Conservation (phyloP, 64 coral and sea anemone genomes). For the Hydrozoanthus tunicans region DNA sequence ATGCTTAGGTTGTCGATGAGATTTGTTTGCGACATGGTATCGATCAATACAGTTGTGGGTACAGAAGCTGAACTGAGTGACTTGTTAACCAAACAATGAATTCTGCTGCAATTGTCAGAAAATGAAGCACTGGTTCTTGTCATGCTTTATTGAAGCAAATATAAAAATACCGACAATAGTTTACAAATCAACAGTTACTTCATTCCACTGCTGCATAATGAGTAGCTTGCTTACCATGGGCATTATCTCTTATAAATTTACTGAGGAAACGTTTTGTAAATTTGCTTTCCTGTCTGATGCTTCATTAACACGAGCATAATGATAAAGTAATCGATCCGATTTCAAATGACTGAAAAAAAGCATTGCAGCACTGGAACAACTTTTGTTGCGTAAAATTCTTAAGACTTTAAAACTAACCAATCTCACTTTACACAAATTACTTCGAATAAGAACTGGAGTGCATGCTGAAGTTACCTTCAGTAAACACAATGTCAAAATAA, state of each 20-base stretch:
- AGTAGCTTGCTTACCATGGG: too few relatives aligned
- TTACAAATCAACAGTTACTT: too few relatives aligned
- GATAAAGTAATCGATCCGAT: background rate
- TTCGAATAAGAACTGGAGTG: background rate
- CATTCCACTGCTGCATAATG: too few relatives aligned
- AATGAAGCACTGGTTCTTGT: background rate
- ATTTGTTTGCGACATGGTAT: too few relatives aligned
- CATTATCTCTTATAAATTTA: too few relatives aligned
- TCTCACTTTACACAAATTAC: background rate
- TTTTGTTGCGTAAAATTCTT: constrained; percentile 9
- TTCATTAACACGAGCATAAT: background rate
- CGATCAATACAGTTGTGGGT: too few relatives aligned
- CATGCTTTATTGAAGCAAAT: background rate
- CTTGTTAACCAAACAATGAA: background rate
- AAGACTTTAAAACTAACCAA: background rate
- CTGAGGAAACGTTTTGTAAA: too few relatives aligned
- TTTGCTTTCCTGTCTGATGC: too few relatives aligned
- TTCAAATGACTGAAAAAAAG: background rate
- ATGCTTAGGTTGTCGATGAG: too few relatives aligned
- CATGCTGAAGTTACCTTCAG: background rate
- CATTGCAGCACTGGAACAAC: background rate
- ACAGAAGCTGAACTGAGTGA: background rate
- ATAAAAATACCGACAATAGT: background rate
- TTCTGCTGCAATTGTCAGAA: background rate
- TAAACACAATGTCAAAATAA: background rate